Percentiles rank a stretch among this genome's conserved stretches.
Conservation (phyloP, 1,140 invertebrate species). For the Caenorhabditis inopinata region DNA sequence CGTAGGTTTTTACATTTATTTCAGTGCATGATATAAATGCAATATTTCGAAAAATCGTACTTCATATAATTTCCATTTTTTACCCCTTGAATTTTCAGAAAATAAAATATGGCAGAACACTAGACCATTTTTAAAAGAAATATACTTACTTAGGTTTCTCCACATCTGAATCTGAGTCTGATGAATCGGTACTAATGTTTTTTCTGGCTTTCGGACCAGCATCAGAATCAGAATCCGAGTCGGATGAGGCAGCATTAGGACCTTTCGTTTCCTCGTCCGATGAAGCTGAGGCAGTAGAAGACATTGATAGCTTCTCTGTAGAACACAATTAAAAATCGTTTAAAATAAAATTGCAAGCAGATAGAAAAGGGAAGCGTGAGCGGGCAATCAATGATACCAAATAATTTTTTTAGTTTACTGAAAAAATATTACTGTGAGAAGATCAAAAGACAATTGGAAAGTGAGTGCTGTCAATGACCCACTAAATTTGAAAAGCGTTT, state of each 20-base stretch:
- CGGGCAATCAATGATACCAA: too few species aligned
- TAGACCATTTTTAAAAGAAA: background rate
- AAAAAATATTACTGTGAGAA: too few species aligned
- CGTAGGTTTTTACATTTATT: too few species aligned
- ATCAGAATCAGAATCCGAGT: background rate
- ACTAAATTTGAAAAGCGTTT: too few species aligned
- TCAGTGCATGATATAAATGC: too few species aligned
- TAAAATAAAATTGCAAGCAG: background rate
- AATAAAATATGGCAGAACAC: too few species aligned
- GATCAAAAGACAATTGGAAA: too few species aligned
- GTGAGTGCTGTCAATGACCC: too few species aligned
- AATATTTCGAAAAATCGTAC: too few species aligned
- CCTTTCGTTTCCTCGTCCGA: background rate
- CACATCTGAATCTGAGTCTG: background rate
- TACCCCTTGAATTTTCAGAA: too few species aligned
- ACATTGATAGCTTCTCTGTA: slow-evolving; percentile 4
- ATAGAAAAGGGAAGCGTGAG: background rate
- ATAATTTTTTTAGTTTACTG: too few species aligned
- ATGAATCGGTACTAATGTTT: background rate
- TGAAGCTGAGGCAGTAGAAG: slow-evolving; percentile 4
- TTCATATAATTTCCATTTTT: too few species aligned
- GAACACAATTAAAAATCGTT: background rate
- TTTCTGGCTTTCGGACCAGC: background rate
- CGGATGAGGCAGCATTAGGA: background rate
- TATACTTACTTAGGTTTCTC: background rate